A percentile compares a stretch with the other conserved stretches of the same genome.
Evolutionary conservation across 2,888 invertebrate genomes (phyloP).

Genomic region (Entomobrya multifasciata): DNA sequence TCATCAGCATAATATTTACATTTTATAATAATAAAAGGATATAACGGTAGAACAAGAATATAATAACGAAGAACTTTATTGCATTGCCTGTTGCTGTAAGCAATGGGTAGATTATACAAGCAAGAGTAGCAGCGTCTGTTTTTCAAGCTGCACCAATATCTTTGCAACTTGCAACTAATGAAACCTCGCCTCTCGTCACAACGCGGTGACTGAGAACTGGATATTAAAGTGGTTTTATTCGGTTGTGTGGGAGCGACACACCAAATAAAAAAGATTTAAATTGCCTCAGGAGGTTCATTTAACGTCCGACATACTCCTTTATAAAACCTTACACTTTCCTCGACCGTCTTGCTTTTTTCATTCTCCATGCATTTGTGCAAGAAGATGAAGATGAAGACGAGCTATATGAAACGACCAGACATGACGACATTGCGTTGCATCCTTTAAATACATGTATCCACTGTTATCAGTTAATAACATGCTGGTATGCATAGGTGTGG

Average conservation of each 20-base stretch:
- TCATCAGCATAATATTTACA: too few relatives aligned
- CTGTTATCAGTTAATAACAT: too few relatives aligned
- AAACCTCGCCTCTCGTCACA: not conserved
- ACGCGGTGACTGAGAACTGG: not conserved
- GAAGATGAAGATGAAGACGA: too few relatives aligned
- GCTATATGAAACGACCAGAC: too few relatives aligned
- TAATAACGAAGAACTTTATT: too few relatives aligned
- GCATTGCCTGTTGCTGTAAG: slow-evolving; percentile 34
- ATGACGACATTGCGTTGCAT: too few relatives aligned
- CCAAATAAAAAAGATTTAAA: slow-evolving; percentile 39
- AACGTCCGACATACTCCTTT: not conserved
- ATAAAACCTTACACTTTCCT: not conserved
- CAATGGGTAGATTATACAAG: too few relatives aligned
- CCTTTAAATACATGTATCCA: too few relatives aligned
- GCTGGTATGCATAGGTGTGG: too few relatives aligned
- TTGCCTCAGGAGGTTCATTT: slow-evolving; percentile 4
- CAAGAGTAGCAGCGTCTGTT: not conserved
- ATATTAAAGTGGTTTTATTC: slow-evolving; percentile 3
- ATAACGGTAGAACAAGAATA: too few relatives aligned
- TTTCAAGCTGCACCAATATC: not conserved
- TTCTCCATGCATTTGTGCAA: too few relatives aligned
- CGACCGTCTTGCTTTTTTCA: not conserved
- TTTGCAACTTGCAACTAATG: not conserved
- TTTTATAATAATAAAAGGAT: too few relatives aligned
- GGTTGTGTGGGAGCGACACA: slow-evolving; percentile 38